Evolutionary conservation across 2,888 invertebrate genomes (phyloP), one percentile per base, ranked within the genome.

Genomic region (Ethmia dodecea): DNA sequence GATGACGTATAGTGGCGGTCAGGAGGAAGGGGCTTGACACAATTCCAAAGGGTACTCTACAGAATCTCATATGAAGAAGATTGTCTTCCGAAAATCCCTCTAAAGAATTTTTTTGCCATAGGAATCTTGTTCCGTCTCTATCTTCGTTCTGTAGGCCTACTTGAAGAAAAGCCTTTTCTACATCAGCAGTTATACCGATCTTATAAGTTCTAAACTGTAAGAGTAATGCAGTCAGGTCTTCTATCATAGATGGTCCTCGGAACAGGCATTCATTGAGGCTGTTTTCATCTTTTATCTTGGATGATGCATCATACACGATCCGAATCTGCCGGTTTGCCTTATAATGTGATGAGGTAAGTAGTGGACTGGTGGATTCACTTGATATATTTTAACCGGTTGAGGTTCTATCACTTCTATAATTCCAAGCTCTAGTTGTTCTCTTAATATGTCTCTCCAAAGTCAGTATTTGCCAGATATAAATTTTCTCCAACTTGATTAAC

Each of bases 161-260:
- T 15, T 37, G 43, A 4, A 46, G 28, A 31, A 45, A 45, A 3
- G 42, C 45, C 20, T 45, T 45, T 24, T 45, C 45, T 5, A 45
- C 38, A 28, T 46, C 46, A 9, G 41, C 43, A 1, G 13, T 10
- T 9, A 46, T 28, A 4, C 37, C 46, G 3, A 43, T 29, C 2
- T 5, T n/a, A 11, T 35, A 3, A 2, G 10, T 26, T 20, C 47
- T 24, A 14, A 47, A 47, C 16, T 20, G 33, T 43, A 48, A 1
- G 1, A 36, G 5, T 2, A 36, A 8, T 8, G 24, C 36, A 2
- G 15, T 20, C 2, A 36, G 12, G 15, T 36, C 28, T 27, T 27
- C 31, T 2, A 36, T 8, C 20, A 36, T n/a, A 13, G 22, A 22
- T 4, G 36, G 36, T 13, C 36, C 37, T 13, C 31, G 11, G 11